Percentiles rank a stretch among this genome's conserved stretches.
phyloP scores from a whole-genome alignment of 2,888 invertebrate genomes.

The Timandra comae region DNA sequence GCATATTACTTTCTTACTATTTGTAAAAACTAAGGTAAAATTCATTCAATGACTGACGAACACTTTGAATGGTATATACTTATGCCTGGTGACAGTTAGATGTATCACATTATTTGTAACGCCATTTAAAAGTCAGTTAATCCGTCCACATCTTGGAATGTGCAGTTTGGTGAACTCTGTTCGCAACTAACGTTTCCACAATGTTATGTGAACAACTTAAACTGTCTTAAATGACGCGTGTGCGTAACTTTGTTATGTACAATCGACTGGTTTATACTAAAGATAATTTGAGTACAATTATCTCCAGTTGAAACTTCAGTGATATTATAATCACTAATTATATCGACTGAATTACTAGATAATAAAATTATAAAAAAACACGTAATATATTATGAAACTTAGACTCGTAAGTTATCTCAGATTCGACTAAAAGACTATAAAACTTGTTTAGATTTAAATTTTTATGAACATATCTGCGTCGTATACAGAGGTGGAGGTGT shows the following conservation, averaged over 20 bases:
- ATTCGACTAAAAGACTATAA: constrained; percentile 74
- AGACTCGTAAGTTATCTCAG: constrained; percentile 70
- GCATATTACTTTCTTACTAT: too few relatives aligned
- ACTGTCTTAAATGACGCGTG: constrained; percentile 21
- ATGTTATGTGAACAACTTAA: constrained; percentile 33
- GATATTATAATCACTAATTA: constrained; percentile 55
- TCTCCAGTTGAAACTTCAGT: constrained; percentile 55
- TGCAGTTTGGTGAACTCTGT: constrained; percentile 36
- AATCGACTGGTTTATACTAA: constrained; percentile 39
- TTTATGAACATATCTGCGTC: constrained; percentile 73
- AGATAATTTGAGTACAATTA: constrained; percentile 25
- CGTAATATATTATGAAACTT: constrained; percentile 53
- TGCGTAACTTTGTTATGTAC: constrained; percentile 17
- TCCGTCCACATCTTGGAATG: constrained; percentile 72
- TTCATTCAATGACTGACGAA: too few relatives aligned
- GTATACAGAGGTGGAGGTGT: constrained; percentile 60
- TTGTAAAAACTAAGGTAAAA: not conserved
- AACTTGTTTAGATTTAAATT: constrained; percentile 68
- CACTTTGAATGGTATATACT: too few relatives aligned
- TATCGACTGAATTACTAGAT: constrained; percentile 71
- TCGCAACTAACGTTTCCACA: constrained; percentile 50
- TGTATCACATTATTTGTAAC: too few relatives aligned
- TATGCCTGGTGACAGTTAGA: too few relatives aligned
- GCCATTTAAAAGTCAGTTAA: constrained; percentile 30
- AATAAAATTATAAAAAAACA: constrained; percentile 45